Conservation (phyloP, 2,113 vertebrate genomes). For the Anguilla rostrata region DNA sequence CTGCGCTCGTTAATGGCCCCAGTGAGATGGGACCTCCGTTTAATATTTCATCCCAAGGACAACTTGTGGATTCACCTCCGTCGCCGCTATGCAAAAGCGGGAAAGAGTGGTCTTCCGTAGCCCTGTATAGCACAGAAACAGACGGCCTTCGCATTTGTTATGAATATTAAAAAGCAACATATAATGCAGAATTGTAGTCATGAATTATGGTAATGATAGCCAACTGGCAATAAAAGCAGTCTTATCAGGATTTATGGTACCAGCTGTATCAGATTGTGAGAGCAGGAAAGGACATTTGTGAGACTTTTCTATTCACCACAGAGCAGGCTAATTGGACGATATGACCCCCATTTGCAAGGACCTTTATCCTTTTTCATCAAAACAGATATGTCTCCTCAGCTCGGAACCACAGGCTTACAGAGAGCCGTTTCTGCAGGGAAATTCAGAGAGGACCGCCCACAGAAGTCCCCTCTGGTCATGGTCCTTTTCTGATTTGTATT, state of each 20-base stretch:
- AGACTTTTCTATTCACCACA: neutral
- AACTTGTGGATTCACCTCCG: neutral
- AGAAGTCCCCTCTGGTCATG: neutral
- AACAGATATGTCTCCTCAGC: neutral
- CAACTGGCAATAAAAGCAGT: neutral
- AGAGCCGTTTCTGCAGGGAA: neutral
- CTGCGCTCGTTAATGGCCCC: neutral
- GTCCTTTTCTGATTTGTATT: neutral
- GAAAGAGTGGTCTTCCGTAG: neutral
- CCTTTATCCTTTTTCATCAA: neutral
- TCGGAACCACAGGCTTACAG: neutral
- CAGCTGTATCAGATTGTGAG: neutral
- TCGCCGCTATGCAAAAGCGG: neutral
- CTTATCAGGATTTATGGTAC: neutral
- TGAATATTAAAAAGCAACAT: neutral
- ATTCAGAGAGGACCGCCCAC: neutral
- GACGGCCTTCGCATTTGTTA: neutral
- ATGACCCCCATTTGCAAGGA: neutral
- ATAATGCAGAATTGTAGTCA: neutral
- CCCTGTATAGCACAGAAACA: neutral
- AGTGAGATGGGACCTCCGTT: neutral
- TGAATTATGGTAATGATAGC: neutral
- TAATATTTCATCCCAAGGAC: neutral
- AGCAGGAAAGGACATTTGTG: neutral
- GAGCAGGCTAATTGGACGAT: conserved; percentile 5